Conservation (phyloP, 2,113 vertebrate genomes). For the Phocoena phocoena region DNA sequence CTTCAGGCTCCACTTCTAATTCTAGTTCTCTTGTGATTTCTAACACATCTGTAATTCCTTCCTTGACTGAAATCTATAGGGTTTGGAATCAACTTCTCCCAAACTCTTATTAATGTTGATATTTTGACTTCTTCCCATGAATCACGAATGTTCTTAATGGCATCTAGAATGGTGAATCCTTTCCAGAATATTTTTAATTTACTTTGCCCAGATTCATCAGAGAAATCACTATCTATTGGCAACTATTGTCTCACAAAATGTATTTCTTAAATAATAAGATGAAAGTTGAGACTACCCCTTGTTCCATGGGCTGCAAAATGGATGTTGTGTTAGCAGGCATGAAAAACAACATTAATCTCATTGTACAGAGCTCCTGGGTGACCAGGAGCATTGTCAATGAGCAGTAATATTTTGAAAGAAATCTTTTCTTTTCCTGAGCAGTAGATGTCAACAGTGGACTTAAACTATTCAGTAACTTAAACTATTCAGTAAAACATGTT, state of each 20-base stretch:
- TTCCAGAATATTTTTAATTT: background rate
- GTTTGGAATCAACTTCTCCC: background rate
- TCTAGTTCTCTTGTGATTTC: background rate
- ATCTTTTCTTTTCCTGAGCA: background rate
- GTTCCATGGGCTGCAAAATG: too few relatives aligned
- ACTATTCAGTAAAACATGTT: background rate
- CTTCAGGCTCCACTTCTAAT: background rate
- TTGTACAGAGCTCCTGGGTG: background rate
- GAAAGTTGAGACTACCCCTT: background rate
- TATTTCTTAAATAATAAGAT: background rate
- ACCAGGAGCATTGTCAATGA: background rate
- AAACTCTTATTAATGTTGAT: background rate
- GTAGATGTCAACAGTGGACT: background rate
- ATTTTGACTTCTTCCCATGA: background rate
- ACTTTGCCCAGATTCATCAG: background rate
- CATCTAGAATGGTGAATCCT: background rate
- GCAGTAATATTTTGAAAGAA: background rate
- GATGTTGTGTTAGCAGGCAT: background rate
- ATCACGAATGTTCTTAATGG: background rate
- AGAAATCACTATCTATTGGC: background rate
- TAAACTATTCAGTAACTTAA: background rate
- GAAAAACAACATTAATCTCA: background rate
- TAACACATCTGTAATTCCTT: background rate
- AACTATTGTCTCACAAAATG: background rate
- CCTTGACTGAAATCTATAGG: background rate